Conservation (phyloP, 2,888 invertebrate species). For the Luperina testacea region DNA sequence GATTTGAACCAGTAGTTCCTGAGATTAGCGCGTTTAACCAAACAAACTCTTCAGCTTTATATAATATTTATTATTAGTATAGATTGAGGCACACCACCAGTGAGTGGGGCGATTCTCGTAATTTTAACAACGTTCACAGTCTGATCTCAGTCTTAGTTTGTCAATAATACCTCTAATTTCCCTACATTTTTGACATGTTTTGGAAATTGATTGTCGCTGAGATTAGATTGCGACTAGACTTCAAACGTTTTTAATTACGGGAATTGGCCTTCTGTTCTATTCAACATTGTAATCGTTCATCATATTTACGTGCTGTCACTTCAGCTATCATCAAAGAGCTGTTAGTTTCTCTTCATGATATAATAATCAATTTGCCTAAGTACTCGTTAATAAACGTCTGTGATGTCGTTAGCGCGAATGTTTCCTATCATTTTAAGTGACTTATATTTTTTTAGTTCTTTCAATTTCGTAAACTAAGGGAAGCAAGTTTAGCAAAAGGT, state of each 20-base stretch:
- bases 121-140: no score
- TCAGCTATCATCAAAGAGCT: constrained; percentile 20
- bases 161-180: no score
- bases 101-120: no score
- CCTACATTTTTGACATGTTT: no score
- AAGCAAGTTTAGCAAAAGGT: background rate
- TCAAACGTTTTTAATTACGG: no score
- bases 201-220: no score
- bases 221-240: no score
- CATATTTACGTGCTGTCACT: constrained; percentile 24
- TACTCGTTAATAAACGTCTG: constrained; percentile 26
- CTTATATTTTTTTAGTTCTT: constrained; percentile 10
- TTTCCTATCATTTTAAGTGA: constrained; percentile 20
- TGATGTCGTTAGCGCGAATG: constrained; percentile 10
- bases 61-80: no score
- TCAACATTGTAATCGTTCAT: constrained; percentile 36
- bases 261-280: background rate
- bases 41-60: no score
- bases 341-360: constrained; percentile 31
- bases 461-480: background rate
- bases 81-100: background rate
- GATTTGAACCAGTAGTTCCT: no score
- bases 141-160: no score
- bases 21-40: no score
- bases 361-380: constrained; percentile 39